A percentile compares a stretch with the other conserved stretches of the same genome.
phyloP scores from a whole-genome alignment of 2,888 invertebrate species.

The Noctua comes region DNA sequence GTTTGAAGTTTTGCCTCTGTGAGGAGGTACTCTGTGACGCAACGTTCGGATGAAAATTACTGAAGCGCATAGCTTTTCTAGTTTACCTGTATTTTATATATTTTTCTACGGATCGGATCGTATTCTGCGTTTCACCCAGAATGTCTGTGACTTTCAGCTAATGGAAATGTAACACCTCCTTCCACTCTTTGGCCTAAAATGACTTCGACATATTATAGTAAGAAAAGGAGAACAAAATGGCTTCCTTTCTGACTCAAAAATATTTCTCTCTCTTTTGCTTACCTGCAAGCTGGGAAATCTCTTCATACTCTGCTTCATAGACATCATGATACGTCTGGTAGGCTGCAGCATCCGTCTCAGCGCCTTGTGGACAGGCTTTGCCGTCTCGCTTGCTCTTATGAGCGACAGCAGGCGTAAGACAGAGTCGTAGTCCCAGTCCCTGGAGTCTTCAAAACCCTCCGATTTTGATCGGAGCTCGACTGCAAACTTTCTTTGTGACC shows the following conservation, averaged over 20 bases:
- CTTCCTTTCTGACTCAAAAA: background rate
- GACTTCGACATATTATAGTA: background rate
- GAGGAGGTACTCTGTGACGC: too few relatives aligned
- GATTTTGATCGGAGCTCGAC: slow-evolving; percentile 71
- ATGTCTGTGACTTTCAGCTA: too few relatives aligned
- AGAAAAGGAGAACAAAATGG: background rate
- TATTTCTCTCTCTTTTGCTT: slow-evolving; percentile 2
- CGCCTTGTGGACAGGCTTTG: slow-evolving; percentile 62
- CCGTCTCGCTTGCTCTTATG: slow-evolving; percentile 68
- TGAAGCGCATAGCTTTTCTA: too few relatives aligned
- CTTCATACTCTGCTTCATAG: slow-evolving; percentile 24
- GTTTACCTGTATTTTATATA: too few relatives aligned
- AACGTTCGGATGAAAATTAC: too few relatives aligned
- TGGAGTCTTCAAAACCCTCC: slow-evolving; percentile 74
- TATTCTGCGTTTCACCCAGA: too few relatives aligned
- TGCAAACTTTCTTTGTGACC: slow-evolving; percentile 46
- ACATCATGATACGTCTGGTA: slow-evolving; percentile 41
- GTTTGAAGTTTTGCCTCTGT: too few relatives aligned
- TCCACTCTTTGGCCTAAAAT: background rate
- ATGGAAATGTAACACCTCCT: too few relatives aligned
- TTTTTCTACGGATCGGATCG: too few relatives aligned
- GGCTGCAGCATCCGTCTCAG: slow-evolving; percentile 32
- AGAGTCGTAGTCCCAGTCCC: slow-evolving; percentile 73
- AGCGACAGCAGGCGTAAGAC: slow-evolving; percentile 75
- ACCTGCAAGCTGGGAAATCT: slow-evolving; percentile 32